Percentiles rank a stretch among this genome's conserved stretches.
Conservation (phyloP, 2,888 invertebrate species). For the Mythimna albipuncta region DNA sequence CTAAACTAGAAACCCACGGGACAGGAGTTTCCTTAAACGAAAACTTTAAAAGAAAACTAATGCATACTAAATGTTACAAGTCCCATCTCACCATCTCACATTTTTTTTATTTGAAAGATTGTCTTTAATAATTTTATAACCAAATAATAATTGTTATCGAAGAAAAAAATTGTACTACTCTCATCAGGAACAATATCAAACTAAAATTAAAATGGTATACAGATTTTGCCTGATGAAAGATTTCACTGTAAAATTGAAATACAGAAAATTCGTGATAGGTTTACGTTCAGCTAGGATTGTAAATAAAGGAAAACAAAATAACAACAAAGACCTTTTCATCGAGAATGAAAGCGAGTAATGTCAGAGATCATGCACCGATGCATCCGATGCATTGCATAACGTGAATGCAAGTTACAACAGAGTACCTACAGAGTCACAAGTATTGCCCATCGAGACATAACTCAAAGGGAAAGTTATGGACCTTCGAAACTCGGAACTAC, state of each 20-base stretch:
- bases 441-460: conserved; percentile 24
- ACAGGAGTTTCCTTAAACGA: conserved; percentile 8
- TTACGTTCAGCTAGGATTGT: neutral
- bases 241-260: neutral
- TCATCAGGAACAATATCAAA: neutral
- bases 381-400: conserved; percentile 50
- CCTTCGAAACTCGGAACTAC: conserved; percentile 28
- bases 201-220: neutral
- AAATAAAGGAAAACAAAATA: conserved; percentile 1
- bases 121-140: neutral
- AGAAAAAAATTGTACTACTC: neutral
- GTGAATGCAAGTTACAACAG: conserved; percentile 31
- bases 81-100: neutral
- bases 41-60: conserved; percentile 21
- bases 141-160: neutral
- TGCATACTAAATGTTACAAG: conserved; percentile 9
- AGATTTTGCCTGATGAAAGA: neutral
- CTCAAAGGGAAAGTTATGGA: conserved; percentile 56
- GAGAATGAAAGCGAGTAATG: conserved; percentile 45
- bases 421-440: conserved; percentile 26
- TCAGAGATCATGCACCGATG: conserved; percentile 46
- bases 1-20: neutral
- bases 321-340: conserved; percentile 21
- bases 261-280: neutral
- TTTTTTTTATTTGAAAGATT: conserved; percentile 11